A percentile compares a stretch with the other conserved stretches of the same genome.
phyloP scores from a whole-genome alignment of 2,113 vertebrate genomes.

The Epinephelus fuscoguttatus region DNA sequence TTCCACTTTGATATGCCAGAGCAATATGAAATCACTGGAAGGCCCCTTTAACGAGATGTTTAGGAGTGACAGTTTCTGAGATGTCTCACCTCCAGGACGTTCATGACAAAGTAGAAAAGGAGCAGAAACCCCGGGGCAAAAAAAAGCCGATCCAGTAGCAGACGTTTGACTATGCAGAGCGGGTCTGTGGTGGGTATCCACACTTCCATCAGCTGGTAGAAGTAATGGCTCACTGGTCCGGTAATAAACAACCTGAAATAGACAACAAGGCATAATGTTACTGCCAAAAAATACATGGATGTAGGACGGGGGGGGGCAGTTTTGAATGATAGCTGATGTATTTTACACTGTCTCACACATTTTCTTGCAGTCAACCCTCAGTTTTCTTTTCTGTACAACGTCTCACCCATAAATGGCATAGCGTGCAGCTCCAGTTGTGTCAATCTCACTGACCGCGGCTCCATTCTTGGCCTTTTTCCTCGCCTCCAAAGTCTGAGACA shows the following conservation, averaged over 20 bases:
- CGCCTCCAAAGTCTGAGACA: constrained; percentile 87
- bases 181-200: constrained; percentile 85
- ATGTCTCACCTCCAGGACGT: constrained; percentile 87
- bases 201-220: constrained; percentile 89
- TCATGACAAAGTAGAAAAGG: constrained; percentile 90
- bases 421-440: constrained; percentile 82
- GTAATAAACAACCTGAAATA: constrained; percentile 87
- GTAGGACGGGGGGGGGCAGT: background rate
- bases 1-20: no score
- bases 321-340: no score
- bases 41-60: background rate
- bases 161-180: constrained; percentile 84
- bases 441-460: constrained; percentile 64
- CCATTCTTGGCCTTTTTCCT: constrained; percentile 78
- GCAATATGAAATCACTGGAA: background rate
- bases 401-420: constrained; percentile 89
- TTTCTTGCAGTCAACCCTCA: background rate
- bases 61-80: background rate
- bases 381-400: background rate
- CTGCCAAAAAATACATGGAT: background rate
- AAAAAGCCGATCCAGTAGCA: constrained; percentile 89
- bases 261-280: background rate
- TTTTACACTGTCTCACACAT: background rate
- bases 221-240: constrained; percentile 90
- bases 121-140: constrained; percentile 89